A percentile compares a stretch with the other conserved stretches of the same genome.
Conservation (phyloP, 92 coral and sea anemone genomes). For the Galaxea fascicularis region DNA sequence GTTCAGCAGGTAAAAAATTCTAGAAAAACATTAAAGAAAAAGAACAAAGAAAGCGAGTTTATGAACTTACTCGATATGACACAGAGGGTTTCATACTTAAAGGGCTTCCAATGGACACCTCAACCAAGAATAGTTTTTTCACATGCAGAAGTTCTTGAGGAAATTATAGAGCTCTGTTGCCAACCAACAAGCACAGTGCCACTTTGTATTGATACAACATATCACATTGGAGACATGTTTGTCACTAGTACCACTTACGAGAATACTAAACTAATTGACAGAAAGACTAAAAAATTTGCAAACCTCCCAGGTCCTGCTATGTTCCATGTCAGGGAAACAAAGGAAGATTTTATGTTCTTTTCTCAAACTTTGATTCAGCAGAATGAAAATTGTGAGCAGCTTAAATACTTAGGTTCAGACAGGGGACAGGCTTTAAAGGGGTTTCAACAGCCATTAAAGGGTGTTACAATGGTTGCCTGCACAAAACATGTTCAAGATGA, state of each 20-base stretch:
- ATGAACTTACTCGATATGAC: conserved; percentile 29
- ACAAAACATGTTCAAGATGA: conserved; percentile 37
- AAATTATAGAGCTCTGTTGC: conserved; percentile 42
- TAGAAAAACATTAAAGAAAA: conserved; percentile 16
- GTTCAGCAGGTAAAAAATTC: conserved; percentile 41
- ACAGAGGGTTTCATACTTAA: conserved; percentile 16
- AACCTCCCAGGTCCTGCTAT: conserved; percentile 61
- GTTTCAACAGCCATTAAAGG: conserved; percentile 42
- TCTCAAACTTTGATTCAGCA: conserved; percentile 43
- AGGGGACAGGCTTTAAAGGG: conserved; percentile 34
- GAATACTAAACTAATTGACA: conserved; percentile 21
- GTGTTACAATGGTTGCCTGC: conserved; percentile 34
- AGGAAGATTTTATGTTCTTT: conserved; percentile 36
- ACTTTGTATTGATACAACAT: conserved; percentile 43
- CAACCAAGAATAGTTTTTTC: conserved; percentile 43
- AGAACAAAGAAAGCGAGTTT: conserved; percentile 22
- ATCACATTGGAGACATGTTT: conserved; percentile 37
- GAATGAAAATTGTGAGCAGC: conserved; percentile 16
- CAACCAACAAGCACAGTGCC: conserved; percentile 36
- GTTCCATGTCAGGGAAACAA: conserved; percentile 46
- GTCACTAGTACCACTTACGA: conserved; percentile 44
- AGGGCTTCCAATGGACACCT: conserved; percentile 45
- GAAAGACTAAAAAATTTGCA: too few species aligned
- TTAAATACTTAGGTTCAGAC: conserved; percentile 37
- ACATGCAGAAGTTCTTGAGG: conserved; percentile 14